A percentile compares a stretch with the other conserved stretches of the same genome.
phyloP scores from a whole-genome alignment of 2,888 invertebrate species.

The Patella ulyssiponensis region DNA sequence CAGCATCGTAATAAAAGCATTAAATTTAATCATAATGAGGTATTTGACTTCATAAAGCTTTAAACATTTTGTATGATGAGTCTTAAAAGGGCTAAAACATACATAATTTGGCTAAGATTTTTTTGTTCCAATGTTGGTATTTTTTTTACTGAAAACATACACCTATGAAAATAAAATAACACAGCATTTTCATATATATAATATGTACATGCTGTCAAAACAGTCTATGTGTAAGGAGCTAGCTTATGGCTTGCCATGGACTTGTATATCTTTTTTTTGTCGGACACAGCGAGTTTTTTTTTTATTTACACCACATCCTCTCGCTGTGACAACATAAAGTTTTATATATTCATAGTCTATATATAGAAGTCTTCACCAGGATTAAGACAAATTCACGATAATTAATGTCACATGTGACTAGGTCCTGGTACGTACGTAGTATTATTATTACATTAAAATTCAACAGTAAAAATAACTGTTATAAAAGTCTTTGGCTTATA shows the following conservation, averaged over 20 bases:
- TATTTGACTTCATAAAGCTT: slow-evolving; percentile 27
- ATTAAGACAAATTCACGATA: slow-evolving; percentile 1
- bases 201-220: slow-evolving; percentile 8
- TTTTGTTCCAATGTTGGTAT: slow-evolving; percentile 8
- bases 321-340: slow-evolving; percentile 5
- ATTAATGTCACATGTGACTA: slow-evolving; percentile 1
- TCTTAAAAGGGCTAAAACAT: slow-evolving; percentile 1
- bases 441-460: background rate
- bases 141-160: slow-evolving; percentile 9
- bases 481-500: slow-evolving; percentile 10
- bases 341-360: background rate
- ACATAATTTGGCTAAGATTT: slow-evolving; percentile 13
- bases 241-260: background rate
- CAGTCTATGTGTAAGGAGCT: slow-evolving; percentile 4
- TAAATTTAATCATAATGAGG: slow-evolving; percentile 24
- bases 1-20: slow-evolving; percentile 20
- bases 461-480: background rate
- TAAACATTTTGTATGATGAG: background rate
- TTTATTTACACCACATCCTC: slow-evolving; percentile 3
- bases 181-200: slow-evolving; percentile 1
- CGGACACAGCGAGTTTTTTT: slow-evolving; percentile 3
- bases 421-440: background rate
- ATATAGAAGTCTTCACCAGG: slow-evolving; percentile 5
- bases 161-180: slow-evolving; percentile 13
- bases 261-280: background rate